A percentile compares a stretch with the other conserved stretches of the same genome.
phyloP scores from a whole-genome alignment of 2,888 invertebrate species.

The Liodrosophila aerea region DNA sequence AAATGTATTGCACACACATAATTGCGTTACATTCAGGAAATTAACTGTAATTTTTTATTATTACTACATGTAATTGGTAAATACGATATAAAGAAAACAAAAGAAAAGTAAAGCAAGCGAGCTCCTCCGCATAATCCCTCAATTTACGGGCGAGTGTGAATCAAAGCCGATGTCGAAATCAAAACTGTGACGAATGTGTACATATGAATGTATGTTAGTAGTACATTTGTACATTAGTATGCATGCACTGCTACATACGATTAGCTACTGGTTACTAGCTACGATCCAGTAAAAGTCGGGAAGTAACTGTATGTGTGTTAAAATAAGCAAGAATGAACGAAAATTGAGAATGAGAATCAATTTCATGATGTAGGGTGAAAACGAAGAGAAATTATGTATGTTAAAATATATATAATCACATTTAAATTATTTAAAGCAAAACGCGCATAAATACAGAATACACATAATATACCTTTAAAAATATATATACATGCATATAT shows the following conservation, averaged over 20 bases:
- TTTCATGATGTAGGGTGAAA: background rate
- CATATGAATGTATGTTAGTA: conserved; percentile 9
- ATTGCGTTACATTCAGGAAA: conserved; percentile 20
- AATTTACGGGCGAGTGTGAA: background rate
- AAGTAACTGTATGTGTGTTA: conserved; percentile 9
- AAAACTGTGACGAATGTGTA: conserved; percentile 36
- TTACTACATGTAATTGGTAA: conserved; percentile 40
- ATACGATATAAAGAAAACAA: conserved; percentile 1
- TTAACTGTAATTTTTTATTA: conserved; percentile 60
- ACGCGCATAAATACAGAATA: conserved; percentile 42
- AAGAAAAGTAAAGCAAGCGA: conserved; percentile 17
- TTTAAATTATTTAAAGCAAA: conserved; percentile 41
- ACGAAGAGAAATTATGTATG: conserved; percentile 41
- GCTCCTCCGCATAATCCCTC: conserved; percentile 2
- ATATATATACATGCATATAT: conserved; percentile 25
- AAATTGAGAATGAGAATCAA: conserved; percentile 10
- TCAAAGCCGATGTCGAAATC: conserved; percentile 25
- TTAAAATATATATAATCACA: conserved; percentile 49
- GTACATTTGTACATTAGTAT: conserved; percentile 3
- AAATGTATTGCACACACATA: conserved; percentile 54
- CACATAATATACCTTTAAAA: conserved; percentile 35
- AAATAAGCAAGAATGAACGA: conserved; percentile 1
- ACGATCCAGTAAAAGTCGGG: conserved; percentile 13
- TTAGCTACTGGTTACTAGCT: conserved; percentile 17
- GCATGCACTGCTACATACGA: conserved; percentile 10